A percentile compares a stretch with the other conserved stretches of the same genome.
These are phyloP conservation scores for Ataeniobius toweri DNA, from an alignment of 2,797 vertebrate genomes.

Conservation along the genomic window DNA sequence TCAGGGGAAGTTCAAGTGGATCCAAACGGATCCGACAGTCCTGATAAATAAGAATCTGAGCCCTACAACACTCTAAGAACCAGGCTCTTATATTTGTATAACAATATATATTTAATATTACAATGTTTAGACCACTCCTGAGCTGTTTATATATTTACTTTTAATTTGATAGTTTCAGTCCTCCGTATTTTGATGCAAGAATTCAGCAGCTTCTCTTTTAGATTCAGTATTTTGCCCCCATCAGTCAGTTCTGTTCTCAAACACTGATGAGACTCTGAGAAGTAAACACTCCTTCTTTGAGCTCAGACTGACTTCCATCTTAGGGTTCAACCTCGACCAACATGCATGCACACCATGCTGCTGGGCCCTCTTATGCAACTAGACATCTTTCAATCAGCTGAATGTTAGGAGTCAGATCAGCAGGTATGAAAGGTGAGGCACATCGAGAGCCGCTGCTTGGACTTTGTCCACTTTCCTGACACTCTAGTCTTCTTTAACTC, in stretches of 20 bases:
- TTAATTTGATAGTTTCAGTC: neutral
- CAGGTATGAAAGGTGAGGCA: no score
- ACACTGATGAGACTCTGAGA: neutral
- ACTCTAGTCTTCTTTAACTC: neutral
- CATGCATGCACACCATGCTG: neutral
- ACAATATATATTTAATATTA: neutral
- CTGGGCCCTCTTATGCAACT: neutral
- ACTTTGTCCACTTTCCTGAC: neutral
- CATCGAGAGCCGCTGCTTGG: no score
- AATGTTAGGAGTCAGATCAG: neutral
- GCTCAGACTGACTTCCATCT: neutral
- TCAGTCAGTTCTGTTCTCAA: no score
- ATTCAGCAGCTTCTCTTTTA: neutral
- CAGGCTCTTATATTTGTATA: neutral
- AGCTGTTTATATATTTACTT: neutral
- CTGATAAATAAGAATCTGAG: no score
- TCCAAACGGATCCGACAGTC: no score
- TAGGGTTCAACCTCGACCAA: no score
- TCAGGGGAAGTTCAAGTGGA: no score
- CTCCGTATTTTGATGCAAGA: neutral
- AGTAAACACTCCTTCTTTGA: neutral
- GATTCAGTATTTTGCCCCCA: neutral
- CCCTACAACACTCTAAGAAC: neutral
- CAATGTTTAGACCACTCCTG: neutral
- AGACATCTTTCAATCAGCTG: neutral